Percentiles rank a stretch among this genome's conserved stretches.
Conservation (phyloP, 2,888 invertebrate genomes). For the Eupithecia vulgata region DNA sequence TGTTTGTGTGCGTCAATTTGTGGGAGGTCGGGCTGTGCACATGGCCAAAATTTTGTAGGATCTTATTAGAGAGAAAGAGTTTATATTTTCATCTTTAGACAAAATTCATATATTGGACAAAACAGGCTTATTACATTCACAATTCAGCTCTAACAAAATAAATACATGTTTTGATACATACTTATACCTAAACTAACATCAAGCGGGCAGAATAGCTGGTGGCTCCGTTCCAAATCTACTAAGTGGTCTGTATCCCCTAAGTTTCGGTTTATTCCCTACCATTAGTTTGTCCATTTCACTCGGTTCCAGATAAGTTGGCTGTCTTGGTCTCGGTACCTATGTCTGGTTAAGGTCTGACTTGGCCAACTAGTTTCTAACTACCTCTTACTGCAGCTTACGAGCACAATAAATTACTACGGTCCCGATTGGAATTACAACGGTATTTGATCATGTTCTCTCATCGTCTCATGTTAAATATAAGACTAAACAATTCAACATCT, state of each 20-base stretch:
- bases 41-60: too few species aligned
- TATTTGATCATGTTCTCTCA: too few species aligned
- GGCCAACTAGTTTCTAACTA: constrained; percentile 29
- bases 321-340: constrained; percentile 37
- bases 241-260: constrained; percentile 44
- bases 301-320: constrained; percentile 44
- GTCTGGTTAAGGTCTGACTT: constrained; percentile 42
- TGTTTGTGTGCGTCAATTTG: too few species aligned
- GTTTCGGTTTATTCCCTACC: constrained; percentile 46
- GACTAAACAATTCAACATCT: background rate
- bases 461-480: too few species aligned
- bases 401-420: constrained; percentile 12
- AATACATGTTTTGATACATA: constrained; percentile 20
- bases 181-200: constrained; percentile 37
- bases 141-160: constrained; percentile 5
- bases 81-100: too few species aligned
- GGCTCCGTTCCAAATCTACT: constrained; percentile 47
- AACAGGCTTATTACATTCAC: constrained; percentile 20
- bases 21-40: too few species aligned
- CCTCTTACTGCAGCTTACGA: constrained; percentile 20
- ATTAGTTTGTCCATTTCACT: constrained; percentile 48
- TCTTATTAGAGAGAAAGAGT: too few species aligned
- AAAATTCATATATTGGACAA: background rate
- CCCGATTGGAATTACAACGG: constrained; percentile 9
- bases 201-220: constrained; percentile 38